Base-by-base conservation (phyloP, 1,140 invertebrate species). In the Sminthurinus signatus region DNA sequence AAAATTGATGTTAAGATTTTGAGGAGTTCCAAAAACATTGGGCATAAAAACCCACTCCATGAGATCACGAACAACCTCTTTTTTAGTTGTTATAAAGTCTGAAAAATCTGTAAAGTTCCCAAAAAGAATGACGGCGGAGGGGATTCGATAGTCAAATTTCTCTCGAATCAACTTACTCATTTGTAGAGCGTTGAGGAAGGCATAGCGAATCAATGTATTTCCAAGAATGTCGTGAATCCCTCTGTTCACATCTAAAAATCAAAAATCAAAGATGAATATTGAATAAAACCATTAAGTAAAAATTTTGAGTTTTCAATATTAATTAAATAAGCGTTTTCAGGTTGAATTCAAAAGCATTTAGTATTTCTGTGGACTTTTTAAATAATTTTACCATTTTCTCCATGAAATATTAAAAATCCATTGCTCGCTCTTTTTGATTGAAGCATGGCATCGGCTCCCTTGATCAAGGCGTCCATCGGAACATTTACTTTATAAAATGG, bases 141-240 rank as follows among this genome's bases (percentile, higher is more conserved):
- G 70, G 42, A 72, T 61, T 29, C 70, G 50, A 44, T 69, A 69
- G 23, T 69, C 64, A 54, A 72, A 72, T 54, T 72, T 72, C 58
- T 72, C 67, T 4, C 56, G 14, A 51, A 72, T 72, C 15, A 72
- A 29, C 19, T 44, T 21, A 12, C 60, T 48, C 55, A 67, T 66
- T 29, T 39, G 32, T 3, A 42, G 21, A 10, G 58, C 57, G 48
- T 67, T 60, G 12, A 72, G 60, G 60, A 72, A 72, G 14, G 70
- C 64, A 42, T 67, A 72, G 32, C 70, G 64, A 39, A 72, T 69
- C 8, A 72, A 44, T 27, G 70, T 72, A n/a, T 60, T 63, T 0
- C 70, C 67, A 1, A 72, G 46, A 58, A 72, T 65, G 1, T 55
- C 19, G n/a, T 72, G 64, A 17, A 72, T 52, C 51, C 67, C 70